Evolutionary conservation across 2,797 vertebrate species (phyloP).

Genomic region (Pelochelys cantorii): DNA sequence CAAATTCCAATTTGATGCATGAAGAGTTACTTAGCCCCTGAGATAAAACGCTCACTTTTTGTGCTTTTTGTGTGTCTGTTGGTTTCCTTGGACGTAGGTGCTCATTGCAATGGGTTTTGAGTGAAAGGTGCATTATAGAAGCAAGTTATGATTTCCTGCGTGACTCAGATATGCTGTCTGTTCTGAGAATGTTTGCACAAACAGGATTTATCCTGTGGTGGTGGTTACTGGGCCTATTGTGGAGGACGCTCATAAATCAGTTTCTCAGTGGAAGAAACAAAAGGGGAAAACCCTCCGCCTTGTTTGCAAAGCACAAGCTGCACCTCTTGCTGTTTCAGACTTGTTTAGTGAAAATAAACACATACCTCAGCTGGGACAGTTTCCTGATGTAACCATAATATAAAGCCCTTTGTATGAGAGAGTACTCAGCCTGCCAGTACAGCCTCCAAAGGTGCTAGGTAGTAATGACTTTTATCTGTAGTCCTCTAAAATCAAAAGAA

Average conservation of each 20-base stretch:
- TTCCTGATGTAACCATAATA: conserved; percentile 2
- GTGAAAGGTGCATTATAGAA: not conserved
- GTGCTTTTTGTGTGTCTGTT: not conserved
- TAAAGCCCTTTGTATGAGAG: not conserved
- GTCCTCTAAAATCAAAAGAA: not conserved
- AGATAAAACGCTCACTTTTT: conserved; percentile 19
- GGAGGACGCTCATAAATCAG: conserved; percentile 42
- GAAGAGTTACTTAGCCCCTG: conserved; percentile 14
- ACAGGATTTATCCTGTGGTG: conserved; percentile 53
- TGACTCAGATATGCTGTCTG: conserved; percentile 60
- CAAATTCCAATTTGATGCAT: not conserved
- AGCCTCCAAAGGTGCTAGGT: not conserved
- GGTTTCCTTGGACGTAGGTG: not conserved
- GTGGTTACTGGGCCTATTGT: conserved; percentile 30
- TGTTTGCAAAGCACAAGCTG: not conserved
- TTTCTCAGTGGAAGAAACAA: conserved; percentile 24
- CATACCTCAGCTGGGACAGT: not conserved
- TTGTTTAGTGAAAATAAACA: not conserved
- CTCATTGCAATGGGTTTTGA: not conserved
- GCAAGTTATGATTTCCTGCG: conserved; percentile 44
- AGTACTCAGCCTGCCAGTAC: not conserved
- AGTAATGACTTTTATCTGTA: not conserved
- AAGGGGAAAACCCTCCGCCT: conserved; percentile 27
- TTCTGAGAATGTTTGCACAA: conserved; percentile 56
- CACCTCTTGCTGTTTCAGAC: not conserved